These are phyloP conservation scores for Lycodopsis pacificus DNA, from an alignment of 2,797 vertebrate species.

Conservation along the genomic window DNA sequence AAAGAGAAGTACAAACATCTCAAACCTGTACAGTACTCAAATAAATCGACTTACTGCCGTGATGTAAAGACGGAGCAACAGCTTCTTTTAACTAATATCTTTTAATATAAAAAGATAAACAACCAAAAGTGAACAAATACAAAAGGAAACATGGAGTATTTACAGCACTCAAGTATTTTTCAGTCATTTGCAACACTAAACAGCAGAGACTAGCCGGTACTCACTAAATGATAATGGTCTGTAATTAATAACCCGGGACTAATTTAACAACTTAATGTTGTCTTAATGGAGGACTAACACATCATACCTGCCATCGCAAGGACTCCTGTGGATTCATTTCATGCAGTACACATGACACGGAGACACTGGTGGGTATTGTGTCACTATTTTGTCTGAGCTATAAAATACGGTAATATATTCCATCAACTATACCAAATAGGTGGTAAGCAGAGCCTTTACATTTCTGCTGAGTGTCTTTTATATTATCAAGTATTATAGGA, in stretches of 20 bases:
- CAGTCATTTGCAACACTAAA: conserved; percentile 73
- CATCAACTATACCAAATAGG: conserved; percentile 33
- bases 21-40: neutral
- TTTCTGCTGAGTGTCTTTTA: conserved; percentile 41
- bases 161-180: conserved; percentile 75
- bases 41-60: neutral
- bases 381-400: conserved; percentile 26
- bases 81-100: conserved; percentile 63
- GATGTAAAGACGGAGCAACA: conserved; percentile 17
- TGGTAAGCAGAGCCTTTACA: conserved; percentile 42
- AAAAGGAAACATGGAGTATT: conserved; percentile 80
- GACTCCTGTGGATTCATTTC: conserved; percentile 32
- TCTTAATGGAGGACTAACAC: conserved; percentile 35
- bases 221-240: conserved; percentile 39
- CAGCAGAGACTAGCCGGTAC: conserved; percentile 47
- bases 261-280: conserved; percentile 35
- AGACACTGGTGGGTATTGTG: conserved; percentile 18
- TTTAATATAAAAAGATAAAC: conserved; percentile 87
- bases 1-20: neutral
- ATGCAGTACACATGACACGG: conserved; percentile 63
- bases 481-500: conserved; percentile 73
- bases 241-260: conserved; percentile 27
- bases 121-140: conserved; percentile 78
- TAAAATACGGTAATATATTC: conserved; percentile 51
- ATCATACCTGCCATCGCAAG: conserved; percentile 37